Base-by-base conservation (phyloP, 2,797 vertebrate genomes). In the Bryconaethiops microstoma region DNA sequence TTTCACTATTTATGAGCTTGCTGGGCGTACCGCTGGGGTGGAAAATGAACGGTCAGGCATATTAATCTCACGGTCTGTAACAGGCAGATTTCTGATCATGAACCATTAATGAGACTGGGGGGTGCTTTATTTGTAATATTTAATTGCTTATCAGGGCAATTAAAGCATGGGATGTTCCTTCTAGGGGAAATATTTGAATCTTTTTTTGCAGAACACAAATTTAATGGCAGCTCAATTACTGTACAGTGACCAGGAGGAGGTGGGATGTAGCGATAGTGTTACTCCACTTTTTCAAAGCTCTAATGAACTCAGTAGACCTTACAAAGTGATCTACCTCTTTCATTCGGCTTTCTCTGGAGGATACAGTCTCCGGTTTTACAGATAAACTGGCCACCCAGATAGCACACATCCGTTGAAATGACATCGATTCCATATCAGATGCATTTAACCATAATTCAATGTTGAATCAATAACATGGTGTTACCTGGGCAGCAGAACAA, bases 181-280 rank as follows among this genome's bases (percentile, higher is more conserved):
- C 71, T 81, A 54, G 67, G 9, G 42, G 86, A 69, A 91, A 89
- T 88, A 87, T 86, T 86, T 82, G 77, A 86, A 82, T 59, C 4
- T 48, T 48, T 48, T 10, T 48, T 48, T 7, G 5, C 45, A 82
- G 77, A 54, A 23, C 35, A 82, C 69, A 72, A 54, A 60, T 57
- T 81, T 69, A 79, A 85, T 86, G 78, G 62, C 73, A 73, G 69
- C 72, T 79, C 73, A 80, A 82, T 82, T 55, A 39, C 72, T 75
- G 76, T 59, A 82, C 73, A 81, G 74, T 65, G 69, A 55, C 48
- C 40, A 55, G 45, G 54, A 68, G 62, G n/a, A 62, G 48, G 42
- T 54, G 60, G 59, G 50, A 25, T 62, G 68, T 13, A 35, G 42
- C 23, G 71, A n/a, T 21, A n/a, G n/a, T n/a, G n/a, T n/a, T n/a